Conservation (phyloP, 2,888 invertebrate genomes). For the Cephalotes varians region DNA sequence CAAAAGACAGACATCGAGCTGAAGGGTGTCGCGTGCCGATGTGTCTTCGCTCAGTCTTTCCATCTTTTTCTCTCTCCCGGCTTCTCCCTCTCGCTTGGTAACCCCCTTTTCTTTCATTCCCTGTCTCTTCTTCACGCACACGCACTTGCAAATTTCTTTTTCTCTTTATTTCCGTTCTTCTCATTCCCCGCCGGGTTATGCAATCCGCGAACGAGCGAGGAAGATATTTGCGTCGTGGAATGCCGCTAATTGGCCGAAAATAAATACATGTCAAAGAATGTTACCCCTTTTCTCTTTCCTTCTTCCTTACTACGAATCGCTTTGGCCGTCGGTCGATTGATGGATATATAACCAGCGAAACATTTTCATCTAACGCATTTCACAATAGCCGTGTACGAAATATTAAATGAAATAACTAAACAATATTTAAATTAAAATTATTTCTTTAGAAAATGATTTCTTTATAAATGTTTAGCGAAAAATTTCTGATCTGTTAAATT, state of each 20-base stretch:
- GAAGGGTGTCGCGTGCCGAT: slow-evolving; percentile 72
- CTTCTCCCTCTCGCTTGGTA: slow-evolving; percentile 54
- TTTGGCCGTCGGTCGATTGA: slow-evolving; percentile 31
- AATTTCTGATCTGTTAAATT: background rate
- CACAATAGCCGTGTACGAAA: background rate
- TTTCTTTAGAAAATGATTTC: background rate
- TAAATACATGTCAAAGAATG: slow-evolving; percentile 77
- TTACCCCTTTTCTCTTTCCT: slow-evolving; percentile 19
- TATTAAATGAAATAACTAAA: background rate
- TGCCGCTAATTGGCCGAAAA: slow-evolving; percentile 83
- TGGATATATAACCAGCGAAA: slow-evolving; percentile 4
- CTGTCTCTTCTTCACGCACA: slow-evolving; percentile 31
- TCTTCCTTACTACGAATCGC: slow-evolving; percentile 26
- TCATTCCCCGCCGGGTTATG: slow-evolving; percentile 79
- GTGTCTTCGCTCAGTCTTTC: slow-evolving; percentile 50
- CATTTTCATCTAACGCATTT: background rate
- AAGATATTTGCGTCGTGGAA: slow-evolving; percentile 80
- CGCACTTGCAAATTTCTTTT: slow-evolving; percentile 46
- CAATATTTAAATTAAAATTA: background rate
- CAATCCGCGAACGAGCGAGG: slow-evolving; percentile 75
- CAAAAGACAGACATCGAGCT: slow-evolving; percentile 21
- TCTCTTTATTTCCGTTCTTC: slow-evolving; percentile 56
- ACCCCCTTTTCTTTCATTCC: slow-evolving; percentile 5
- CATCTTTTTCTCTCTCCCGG: slow-evolving; percentile 18
- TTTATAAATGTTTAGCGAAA: background rate